Base-by-base conservation (phyloP, 2,797 vertebrate genomes). In the Thaleichthys pacificus region DNA sequence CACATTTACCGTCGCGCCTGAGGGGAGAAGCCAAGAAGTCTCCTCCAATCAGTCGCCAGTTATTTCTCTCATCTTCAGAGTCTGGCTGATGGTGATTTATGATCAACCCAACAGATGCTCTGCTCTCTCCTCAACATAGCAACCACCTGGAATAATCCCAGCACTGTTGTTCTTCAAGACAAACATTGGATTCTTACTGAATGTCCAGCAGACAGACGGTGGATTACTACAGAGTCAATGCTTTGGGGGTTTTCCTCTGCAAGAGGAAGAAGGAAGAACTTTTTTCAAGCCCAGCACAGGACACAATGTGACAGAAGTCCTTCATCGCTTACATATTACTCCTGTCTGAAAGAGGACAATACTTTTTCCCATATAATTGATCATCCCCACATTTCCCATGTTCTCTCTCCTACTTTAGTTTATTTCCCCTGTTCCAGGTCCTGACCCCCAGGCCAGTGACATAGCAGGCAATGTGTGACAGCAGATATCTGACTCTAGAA, bases 11-110 rank as follows among this genome's bases (percentile, higher is more conserved):
- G 62, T 69, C 83, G 76, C 84, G 82, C 86, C 86, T 68, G 69
- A 80, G 80, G 89, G 79, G 76, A 85, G 85, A 61, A 84, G 85
- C 84, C 80, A 74, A 82, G 89, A 82, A 87, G 82, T 70, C 77
- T 85, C 87, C 81, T 88, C 88, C 90, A 90, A 90, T 89, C 89
- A 89, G 85, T 79, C 76, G 68, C 81, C 74, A 80, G 85, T 83
- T 80, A 83, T 85, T 85, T 61, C 73, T 78, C 82, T 85, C 79
- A 75, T 87, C 78, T 81, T 70, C 82, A 68, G 81, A 77, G 81
- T 80, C 79, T 84, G 82, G 82, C 87, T 82, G 82, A 71, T 61
- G 81, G 80, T 78, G 87, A 90, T 90, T 87, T 83, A 88, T 90
- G 83, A 79, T 82, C 86, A 86, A 84, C 84, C 85, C 69, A 85